A percentile compares a stretch with the other conserved stretches of the same genome.
These are phyloP conservation scores for Yponomeuta cagnagella DNA, from an alignment of 2,888 invertebrate genomes.

Conservation along the genomic window DNA sequence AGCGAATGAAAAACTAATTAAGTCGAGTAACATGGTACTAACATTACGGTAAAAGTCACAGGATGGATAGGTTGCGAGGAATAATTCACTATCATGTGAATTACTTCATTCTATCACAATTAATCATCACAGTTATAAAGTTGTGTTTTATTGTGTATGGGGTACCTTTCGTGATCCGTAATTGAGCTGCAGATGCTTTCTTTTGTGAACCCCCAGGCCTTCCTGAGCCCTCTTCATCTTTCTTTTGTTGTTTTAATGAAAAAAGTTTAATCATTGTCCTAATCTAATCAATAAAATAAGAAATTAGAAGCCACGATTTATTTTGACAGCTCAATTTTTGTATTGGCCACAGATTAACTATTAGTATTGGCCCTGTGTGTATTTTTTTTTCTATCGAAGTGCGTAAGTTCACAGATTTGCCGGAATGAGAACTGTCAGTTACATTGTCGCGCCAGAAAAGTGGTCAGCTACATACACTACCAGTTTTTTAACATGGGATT, in stretches of 20 bases:
- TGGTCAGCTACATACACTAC: too few species aligned
- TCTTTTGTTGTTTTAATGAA: conserved; percentile 98
- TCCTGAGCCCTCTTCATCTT: conserved; percentile 91
- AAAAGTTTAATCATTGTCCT: conserved; percentile 96
- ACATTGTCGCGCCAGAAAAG: too few species aligned
- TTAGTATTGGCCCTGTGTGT: background rate
- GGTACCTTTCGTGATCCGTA: conserved; percentile 97
- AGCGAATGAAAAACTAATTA: too few species aligned
- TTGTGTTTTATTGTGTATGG: background rate
- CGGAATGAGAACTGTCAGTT: background rate
- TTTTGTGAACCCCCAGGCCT: conserved; percentile 83
- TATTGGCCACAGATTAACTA: background rate
- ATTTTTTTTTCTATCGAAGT: background rate
- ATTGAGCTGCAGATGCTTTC: conserved; percentile 96
- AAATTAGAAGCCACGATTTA: conserved; percentile 58
- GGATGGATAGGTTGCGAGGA: too few species aligned
- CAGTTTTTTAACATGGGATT: too few species aligned
- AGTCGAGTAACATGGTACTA: too few species aligned
- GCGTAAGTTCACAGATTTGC: background rate
- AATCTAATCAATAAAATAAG: conserved; percentile 59
- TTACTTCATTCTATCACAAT: too few species aligned
- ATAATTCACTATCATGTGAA: too few species aligned
- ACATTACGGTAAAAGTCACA: too few species aligned
- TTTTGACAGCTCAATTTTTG: conserved; percentile 60
- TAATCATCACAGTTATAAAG: background rate